These are phyloP conservation scores for Xylota segnis DNA, from an alignment of 2,888 invertebrate species.

Conservation along the genomic window DNA sequence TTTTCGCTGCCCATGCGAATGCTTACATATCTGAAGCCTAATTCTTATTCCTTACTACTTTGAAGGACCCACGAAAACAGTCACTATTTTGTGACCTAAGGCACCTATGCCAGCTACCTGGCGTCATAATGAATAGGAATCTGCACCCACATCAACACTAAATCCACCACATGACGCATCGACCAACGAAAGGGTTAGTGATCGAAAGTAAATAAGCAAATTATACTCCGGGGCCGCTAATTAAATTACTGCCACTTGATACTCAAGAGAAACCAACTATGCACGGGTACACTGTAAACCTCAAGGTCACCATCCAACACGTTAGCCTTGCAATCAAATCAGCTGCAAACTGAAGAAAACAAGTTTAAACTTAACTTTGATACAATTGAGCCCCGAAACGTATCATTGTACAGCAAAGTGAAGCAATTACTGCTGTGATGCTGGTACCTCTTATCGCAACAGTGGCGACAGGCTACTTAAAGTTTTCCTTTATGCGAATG, in stretches of 20 bases:
- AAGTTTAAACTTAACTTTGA: not conserved
- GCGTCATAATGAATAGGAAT: too few relatives aligned
- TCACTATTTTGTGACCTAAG: too few relatives aligned
- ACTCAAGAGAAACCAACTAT: not conserved
- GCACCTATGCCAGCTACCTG: too few relatives aligned
- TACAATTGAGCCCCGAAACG: too few relatives aligned
- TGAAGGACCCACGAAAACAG: too few relatives aligned
- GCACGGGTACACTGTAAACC: too few relatives aligned
- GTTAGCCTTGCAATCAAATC: not conserved
- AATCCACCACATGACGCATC: not conserved
- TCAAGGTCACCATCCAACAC: not conserved
- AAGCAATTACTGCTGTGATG: not conserved
- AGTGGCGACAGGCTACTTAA: not conserved
- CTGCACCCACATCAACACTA: too few relatives aligned
- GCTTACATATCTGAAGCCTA: too few relatives aligned
- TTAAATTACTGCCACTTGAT: not conserved
- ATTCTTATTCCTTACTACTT: too few relatives aligned
- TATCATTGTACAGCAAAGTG: not conserved
- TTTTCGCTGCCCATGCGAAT: too few relatives aligned
- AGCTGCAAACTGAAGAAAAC: not conserved
- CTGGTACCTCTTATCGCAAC: not conserved
- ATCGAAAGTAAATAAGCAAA: not conserved
- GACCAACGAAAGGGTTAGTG: not conserved
- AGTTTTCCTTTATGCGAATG: not conserved
- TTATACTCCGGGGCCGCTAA: not conserved